These are phyloP conservation scores for Ametastegia equiseti DNA, from an alignment of 2,888 invertebrate species.

Conservation along the genomic window DNA sequence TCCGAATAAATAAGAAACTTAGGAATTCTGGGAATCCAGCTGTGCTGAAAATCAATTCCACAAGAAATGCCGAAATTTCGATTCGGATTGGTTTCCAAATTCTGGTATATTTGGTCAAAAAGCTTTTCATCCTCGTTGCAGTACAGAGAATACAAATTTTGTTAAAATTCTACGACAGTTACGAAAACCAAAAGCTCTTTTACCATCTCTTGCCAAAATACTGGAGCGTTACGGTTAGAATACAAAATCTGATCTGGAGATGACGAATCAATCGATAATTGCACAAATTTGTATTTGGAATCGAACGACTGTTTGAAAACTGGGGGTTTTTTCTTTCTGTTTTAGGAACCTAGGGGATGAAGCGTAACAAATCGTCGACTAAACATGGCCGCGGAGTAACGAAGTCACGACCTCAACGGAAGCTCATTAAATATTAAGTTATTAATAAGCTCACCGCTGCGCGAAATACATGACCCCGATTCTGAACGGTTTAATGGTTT, in stretches of 20 bases:
- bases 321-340: neutral
- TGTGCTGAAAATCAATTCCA: too few species aligned
- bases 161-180: neutral
- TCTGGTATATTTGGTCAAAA: neutral
- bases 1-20: too few species aligned
- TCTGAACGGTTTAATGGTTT: constrained; percentile 21
- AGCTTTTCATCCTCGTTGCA: neutral
- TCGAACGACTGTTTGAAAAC: neutral
- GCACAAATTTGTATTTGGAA: neutral
- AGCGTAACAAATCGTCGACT: neutral
- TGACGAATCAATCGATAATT: neutral
- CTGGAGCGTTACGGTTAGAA: neutral
- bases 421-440: constrained; percentile 18
- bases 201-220: neutral
- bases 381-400: neutral
- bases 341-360: neutral
- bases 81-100: neutral
- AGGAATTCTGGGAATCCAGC: too few species aligned
- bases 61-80: neutral
- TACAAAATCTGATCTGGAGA: neutral
- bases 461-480: constrained; percentile 29
- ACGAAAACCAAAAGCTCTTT: too few species aligned
- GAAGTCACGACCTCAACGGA: neutral
- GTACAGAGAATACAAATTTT: neutral
- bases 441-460: constrained; percentile 19